Evolutionary conservation across 2,888 invertebrate genomes (phyloP).

Genomic region (Ochropacha duplaris): DNA sequence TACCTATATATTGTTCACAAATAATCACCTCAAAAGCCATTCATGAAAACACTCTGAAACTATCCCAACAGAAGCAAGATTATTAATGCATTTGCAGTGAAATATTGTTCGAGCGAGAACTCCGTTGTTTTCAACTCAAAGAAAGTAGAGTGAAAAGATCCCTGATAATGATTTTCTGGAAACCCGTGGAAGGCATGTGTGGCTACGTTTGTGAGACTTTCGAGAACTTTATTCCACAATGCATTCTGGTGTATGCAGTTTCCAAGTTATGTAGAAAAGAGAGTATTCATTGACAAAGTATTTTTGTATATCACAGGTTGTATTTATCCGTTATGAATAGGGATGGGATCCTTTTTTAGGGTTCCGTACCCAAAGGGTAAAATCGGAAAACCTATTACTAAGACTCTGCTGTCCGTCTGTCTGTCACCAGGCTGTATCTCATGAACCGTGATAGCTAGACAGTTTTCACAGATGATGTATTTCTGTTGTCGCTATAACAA

Average conservation of each 20-base stretch:
- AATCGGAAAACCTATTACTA: too few relatives aligned
- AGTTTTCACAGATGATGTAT: too few relatives aligned
- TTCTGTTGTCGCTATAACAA: too few relatives aligned
- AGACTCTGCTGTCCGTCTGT: too few relatives aligned
- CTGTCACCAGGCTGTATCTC: too few relatives aligned
- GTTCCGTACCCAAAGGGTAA: too few relatives aligned
- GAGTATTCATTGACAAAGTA: too few relatives aligned
- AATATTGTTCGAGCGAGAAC: constrained; percentile 1
- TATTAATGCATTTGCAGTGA: constrained; percentile 9
- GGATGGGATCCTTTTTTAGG: too few relatives aligned
- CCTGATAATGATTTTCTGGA: constrained; percentile 8
- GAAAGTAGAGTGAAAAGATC: constrained; percentile 5
- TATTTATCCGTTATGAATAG: too few relatives aligned
- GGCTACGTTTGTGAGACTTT: neutral
- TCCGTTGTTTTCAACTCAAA: constrained; percentile 1
- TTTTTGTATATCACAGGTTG: too few relatives aligned
- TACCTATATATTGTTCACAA: neutral
- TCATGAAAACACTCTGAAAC: neutral
- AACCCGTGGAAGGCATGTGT: neutral
- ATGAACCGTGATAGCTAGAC: too few relatives aligned
- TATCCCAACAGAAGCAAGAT: constrained; percentile 2
- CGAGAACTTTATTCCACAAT: neutral
- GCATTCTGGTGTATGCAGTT: neutral
- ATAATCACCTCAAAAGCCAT: neutral
- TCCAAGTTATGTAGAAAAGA: neutral